A percentile compares a stretch with the other conserved stretches of the same genome.
phyloP scores from a whole-genome alignment of 2,797 vertebrate species.

The Schizopygopsis malacanthus region DNA sequence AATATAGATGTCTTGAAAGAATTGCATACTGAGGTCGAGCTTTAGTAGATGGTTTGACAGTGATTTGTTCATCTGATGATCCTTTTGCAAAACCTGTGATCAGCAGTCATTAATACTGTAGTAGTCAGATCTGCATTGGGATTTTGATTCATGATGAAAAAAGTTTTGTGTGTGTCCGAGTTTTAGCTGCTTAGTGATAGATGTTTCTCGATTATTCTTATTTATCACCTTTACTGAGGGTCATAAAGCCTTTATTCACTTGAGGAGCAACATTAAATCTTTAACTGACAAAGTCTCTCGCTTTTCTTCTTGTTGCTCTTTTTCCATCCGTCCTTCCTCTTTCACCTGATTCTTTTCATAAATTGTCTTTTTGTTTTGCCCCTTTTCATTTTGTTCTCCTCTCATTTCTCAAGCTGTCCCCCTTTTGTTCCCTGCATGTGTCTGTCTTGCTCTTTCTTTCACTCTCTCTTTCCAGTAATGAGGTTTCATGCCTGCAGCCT shows the following conservation, averaged over 20 bases:
- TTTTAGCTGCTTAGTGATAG: background rate
- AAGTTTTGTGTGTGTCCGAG: background rate
- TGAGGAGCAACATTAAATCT: constrained; percentile 40
- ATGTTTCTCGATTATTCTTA: constrained; percentile 41
- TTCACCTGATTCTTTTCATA: background rate
- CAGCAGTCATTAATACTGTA: background rate
- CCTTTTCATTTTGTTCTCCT: constrained; percentile 10
- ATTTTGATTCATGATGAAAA: background rate
- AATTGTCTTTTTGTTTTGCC: background rate
- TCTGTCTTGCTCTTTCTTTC: background rate
- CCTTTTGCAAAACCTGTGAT: constrained; percentile 7
- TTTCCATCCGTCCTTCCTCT: background rate
- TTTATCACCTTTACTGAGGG: constrained; percentile 47
- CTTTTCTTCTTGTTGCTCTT: constrained; percentile 2
- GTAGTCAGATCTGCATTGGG: background rate
- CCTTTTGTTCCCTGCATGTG: background rate
- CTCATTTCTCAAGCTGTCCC: constrained; percentile 32
- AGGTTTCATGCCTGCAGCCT: constrained; percentile 58
- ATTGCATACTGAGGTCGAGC: constrained; percentile 30
- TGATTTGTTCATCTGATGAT: constrained; percentile 16
- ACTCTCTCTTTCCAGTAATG: constrained; percentile 49
- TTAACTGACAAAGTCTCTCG: background rate
- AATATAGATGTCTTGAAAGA: constrained; percentile 10
- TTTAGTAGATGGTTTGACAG: constrained; percentile 28
- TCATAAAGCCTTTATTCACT: constrained; percentile 49